Evolutionary conservation across 2,888 invertebrate genomes (phyloP).

Genomic region (Ischnura elegans): DNA sequence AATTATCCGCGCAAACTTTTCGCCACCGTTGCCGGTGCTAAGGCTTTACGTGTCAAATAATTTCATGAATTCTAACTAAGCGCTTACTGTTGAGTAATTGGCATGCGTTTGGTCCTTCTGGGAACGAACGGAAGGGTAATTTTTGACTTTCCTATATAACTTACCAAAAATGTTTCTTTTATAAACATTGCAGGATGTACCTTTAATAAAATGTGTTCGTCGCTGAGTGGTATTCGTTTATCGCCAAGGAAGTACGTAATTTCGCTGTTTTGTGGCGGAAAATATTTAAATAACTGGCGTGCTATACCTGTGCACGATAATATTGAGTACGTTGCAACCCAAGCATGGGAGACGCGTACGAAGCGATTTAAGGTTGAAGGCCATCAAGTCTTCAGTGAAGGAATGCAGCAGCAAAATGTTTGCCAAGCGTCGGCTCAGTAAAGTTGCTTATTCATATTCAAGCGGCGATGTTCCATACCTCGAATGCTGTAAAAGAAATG

Average conservation of each 20-base stretch:
- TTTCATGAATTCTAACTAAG: background rate
- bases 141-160: background rate
- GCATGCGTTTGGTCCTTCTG: too few relatives aligned
- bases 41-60: background rate
- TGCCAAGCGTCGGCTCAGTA: background rate
- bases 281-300: too few relatives aligned
- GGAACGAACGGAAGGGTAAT: background rate
- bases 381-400: background rate
- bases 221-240: too few relatives aligned
- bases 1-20: background rate
- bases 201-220: too few relatives aligned
- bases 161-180: background rate
- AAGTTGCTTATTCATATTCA: background rate
- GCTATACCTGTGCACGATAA: too few relatives aligned
- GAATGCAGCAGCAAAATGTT: background rate
- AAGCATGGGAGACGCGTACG: background rate
- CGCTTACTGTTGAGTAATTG: too few relatives aligned
- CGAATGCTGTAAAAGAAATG: too few relatives aligned
- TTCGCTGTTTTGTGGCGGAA: too few relatives aligned
- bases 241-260: too few relatives aligned
- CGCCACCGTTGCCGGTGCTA: background rate
- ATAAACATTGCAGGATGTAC: background rate
- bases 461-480: background rate
- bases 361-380: background rate
- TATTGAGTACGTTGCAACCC: background rate